Evolutionary conservation across 2,888 invertebrate genomes (phyloP), one percentile per base, ranked within the genome.

Genomic region (Dynastes hyllus): DNA sequence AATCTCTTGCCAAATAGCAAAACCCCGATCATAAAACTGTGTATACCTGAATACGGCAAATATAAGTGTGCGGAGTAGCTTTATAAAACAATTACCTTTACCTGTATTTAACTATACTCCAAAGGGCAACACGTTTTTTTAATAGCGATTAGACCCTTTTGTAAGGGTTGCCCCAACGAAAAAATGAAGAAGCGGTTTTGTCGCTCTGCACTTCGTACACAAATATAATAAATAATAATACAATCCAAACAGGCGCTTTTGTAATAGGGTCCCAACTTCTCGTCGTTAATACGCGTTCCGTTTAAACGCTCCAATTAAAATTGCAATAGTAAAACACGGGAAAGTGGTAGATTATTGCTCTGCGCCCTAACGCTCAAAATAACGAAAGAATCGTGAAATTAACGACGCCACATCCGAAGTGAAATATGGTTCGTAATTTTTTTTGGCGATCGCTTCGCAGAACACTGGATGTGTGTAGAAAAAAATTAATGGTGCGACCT

Each of bases 261-360:
- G 51, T 69, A 67, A 67, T 40, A 45, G 29, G 55, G 27, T 13
- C 55, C 13, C 45, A 11, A 45, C 45, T 45, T 45, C 45, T 16
- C 58, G 66, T 55, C 73, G 73, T 61, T 61, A 75, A 61, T 61
- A 63, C 51, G 45, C 61, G 27, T 61, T 75, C 29, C 73, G 45
- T 75, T 75, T 75, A 58, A 75, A 75, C 27, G 58, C 73, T 40
- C 73, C 73, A 75, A 75, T 75, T 75, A 75, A 75, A 75, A 75
- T 61, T 27, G 61, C 73, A 22, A 75, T 75, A 75, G 63, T 75
- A 61, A 75, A 75, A 75, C 61, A 22, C 55, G 55, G 27, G 61
- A 29, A 55, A 61, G 37, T 8, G 58, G 61, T 61, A 45, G 73
- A 75, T 63, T 75, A 75, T 75, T 61, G 61, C 73, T 16, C 71